Conservation (phyloP, 2,797 vertebrate genomes). For the Lagodon rhomboides region DNA sequence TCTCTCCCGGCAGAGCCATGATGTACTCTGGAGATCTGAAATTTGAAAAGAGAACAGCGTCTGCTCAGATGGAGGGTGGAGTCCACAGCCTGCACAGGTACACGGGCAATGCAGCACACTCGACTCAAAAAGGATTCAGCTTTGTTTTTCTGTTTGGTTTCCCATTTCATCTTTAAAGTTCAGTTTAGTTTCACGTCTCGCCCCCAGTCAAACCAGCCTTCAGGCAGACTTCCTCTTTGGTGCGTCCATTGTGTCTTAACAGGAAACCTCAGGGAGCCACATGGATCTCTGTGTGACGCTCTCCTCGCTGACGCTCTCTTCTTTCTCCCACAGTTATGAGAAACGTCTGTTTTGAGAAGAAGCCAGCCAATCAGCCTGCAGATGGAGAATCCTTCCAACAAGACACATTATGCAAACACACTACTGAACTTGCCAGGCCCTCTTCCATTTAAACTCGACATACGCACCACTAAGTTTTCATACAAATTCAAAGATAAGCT, state of each 20-base stretch:
- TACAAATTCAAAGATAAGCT: conserved; percentile 15
- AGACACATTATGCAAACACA: conserved; percentile 59
- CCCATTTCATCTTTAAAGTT: conserved; percentile 23
- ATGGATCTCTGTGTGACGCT: conserved; percentile 36
- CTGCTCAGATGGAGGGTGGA: conserved; percentile 96
- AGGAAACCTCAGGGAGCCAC: conserved; percentile 42
- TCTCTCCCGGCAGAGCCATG: conserved; percentile 88
- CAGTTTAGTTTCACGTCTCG: conserved; percentile 38
- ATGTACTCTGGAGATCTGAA: conserved; percentile 99
- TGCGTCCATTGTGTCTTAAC: conserved; percentile 24
- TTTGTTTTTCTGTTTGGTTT: conserved; percentile 25
- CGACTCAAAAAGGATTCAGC: neutral
- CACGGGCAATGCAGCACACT: conserved; percentile 66
- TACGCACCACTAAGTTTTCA: conserved; percentile 24
- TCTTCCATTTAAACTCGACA: conserved; percentile 12
- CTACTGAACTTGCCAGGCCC: conserved; percentile 11
- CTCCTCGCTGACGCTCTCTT: conserved; percentile 17
- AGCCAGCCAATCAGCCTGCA: neutral
- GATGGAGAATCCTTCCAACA: conserved; percentile 44
- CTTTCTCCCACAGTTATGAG: conserved; percentile 88
- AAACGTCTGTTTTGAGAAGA: conserved; percentile 94
- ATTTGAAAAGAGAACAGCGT: conserved; percentile 96
- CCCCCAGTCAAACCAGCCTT: conserved; percentile 29
- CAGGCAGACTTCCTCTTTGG: conserved; percentile 57
- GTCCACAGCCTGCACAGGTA: conserved; percentile 98